phyloP scores from a whole-genome alignment of 2,888 invertebrate genomes.

The Drepana falcataria region DNA sequence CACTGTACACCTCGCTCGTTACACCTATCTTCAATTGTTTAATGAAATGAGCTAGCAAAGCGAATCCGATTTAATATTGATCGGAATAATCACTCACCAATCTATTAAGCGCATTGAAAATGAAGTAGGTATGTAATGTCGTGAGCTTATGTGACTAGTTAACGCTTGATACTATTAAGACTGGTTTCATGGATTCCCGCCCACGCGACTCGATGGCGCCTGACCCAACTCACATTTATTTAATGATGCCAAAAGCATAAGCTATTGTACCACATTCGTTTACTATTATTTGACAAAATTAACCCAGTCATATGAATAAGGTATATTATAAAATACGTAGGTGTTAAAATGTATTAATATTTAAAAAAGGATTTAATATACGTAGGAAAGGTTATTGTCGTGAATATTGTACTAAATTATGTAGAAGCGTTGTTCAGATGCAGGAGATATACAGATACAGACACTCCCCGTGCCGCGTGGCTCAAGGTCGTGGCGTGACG shows the following conservation, averaged over 20 bases:
- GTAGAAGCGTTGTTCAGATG: constrained; percentile 7
- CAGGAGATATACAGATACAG: constrained; percentile 29
- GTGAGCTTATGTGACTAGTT: constrained; percentile 29
- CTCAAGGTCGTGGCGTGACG: constrained; percentile 63
- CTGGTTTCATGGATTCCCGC: constrained; percentile 77
- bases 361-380: too few species aligned
- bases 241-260: constrained; percentile 44
- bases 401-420: too few species aligned
- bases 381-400: too few species aligned
- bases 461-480: constrained; percentile 48
- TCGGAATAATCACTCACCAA: too few species aligned
- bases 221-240: constrained; percentile 52
- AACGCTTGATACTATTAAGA: constrained; percentile 47
- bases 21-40: not conserved
- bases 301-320: too few species aligned
- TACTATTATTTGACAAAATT: too few species aligned
- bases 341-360: too few species aligned
- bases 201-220: constrained; percentile 75
- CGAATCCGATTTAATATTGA: too few species aligned
- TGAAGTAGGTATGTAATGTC: not conserved
- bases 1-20: not conserved
- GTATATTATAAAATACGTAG: too few species aligned
- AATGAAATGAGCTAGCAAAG: too few species aligned
- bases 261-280: constrained; percentile 6
- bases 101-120: not conserved